phyloP scores from a whole-genome alignment of 2,888 invertebrate species.

The Mycalesis mineus region DNA sequence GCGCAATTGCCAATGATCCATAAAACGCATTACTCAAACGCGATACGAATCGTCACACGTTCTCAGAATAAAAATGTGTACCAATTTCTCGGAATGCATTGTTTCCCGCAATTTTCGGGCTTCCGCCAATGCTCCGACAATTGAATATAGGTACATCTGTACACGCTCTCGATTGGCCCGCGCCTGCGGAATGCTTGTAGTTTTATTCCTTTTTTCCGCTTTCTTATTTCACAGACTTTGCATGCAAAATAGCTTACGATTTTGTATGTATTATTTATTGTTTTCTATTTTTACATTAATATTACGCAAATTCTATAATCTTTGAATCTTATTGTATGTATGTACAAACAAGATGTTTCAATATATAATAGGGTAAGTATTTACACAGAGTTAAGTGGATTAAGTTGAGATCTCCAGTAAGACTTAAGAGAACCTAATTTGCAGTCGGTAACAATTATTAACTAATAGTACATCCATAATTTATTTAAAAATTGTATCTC shows the following conservation, averaged over 20 bases:
- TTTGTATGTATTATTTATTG: constrained; percentile 2
- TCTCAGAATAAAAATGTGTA: constrained; percentile 37
- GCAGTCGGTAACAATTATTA: too few relatives aligned
- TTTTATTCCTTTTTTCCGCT: constrained; percentile 12
- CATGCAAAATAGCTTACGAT: constrained; percentile 1
- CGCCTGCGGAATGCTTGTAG: constrained; percentile 4
- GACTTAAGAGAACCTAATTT: too few relatives aligned
- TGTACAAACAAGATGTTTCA: too few relatives aligned
- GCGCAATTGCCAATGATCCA: constrained; percentile 48
- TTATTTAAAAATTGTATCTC: too few relatives aligned
- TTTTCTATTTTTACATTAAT: neutral
- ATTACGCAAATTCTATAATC: neutral
- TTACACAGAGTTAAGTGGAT: too few relatives aligned
- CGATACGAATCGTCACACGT: constrained; percentile 44
- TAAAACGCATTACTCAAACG: constrained; percentile 48
- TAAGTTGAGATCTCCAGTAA: too few relatives aligned
- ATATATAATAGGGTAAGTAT: too few relatives aligned
- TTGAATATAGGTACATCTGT: constrained; percentile 31
- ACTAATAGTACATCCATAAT: too few relatives aligned
- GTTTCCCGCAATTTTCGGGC: constrained; percentile 34
- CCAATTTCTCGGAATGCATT: constrained; percentile 34
- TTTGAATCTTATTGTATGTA: too few relatives aligned
- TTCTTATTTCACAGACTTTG: constrained; percentile 10
- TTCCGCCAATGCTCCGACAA: constrained; percentile 28
- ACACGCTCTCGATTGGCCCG: constrained; percentile 21